These are phyloP conservation scores for Chamaetylas fuelleborni DNA, from an alignment of 2,113 vertebrate genomes.

Conservation along the genomic window DNA sequence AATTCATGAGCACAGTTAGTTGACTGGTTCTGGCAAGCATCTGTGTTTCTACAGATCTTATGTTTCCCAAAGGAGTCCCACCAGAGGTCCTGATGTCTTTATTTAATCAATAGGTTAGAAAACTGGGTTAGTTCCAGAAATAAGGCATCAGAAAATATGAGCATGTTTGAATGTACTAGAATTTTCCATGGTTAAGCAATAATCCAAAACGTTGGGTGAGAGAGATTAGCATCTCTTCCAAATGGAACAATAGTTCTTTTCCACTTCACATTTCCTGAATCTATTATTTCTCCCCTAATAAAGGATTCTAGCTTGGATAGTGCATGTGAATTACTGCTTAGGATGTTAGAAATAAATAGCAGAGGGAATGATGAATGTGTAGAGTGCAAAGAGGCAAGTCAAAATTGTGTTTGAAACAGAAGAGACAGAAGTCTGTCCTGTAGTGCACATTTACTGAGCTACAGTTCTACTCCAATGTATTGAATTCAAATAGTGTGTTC, in stretches of 20 bases:
- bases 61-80: not conserved
- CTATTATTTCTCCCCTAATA: not conserved
- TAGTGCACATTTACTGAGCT: not conserved
- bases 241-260: not conserved
- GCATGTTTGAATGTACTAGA: not conserved
- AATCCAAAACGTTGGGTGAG: not conserved
- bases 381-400: not conserved
- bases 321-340: not conserved
- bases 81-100: not conserved
- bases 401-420: not conserved
- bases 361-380: not conserved
- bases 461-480: not conserved
- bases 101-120: conserved; percentile 23
- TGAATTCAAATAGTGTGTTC: not conserved
- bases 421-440: not conserved
- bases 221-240: not conserved
- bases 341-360: not conserved
- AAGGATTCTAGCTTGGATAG: not conserved
- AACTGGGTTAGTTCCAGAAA: not conserved
- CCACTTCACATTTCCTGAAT: not conserved
- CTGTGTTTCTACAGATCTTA: not conserved
- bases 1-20: not conserved
- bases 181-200: not conserved
- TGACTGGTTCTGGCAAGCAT: conserved; percentile 16
- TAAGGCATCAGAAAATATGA: not conserved